Base-by-base conservation (phyloP, 2,888 invertebrate genomes). In the Coecobrya sp. region DNA sequence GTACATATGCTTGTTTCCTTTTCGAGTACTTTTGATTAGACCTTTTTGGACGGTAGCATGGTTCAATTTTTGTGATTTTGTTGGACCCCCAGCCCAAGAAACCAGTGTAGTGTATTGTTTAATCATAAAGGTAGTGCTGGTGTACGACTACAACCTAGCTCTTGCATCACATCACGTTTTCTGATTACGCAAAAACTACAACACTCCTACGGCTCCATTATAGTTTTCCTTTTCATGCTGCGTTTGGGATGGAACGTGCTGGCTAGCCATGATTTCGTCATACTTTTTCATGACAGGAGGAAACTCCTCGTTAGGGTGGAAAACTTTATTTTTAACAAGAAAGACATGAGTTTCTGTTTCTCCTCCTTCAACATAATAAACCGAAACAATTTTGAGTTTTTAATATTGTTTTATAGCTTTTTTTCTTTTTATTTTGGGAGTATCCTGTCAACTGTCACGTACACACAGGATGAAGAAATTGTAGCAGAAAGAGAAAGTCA, bases 261-360 rank as follows among this genome's bases (percentile, higher is more conserved):
- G 70, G 36, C 70, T 36, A 70, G 70, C 70, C n/a, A 73, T 19
- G 45, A 73, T 73, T 73, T 73, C 73, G 42, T 73, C 73, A 73
- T 73, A 73, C 73, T 73, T 73, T 73, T 22, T 8, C 45, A 16
- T 73, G 42, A 73, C 45, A 45, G 2, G 19, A 22, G n/a, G n/a
- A 45, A 73, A 73, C 45, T 73, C 73, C n/a, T 42, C 16, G 65
- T 30, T 45, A 13, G 13, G 73, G 42, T 4, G 22, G 73, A 73
- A 22, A 73, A 73, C 16, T 73, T 73, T 73, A 68, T 42, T 73
- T 73, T 42, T 73, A 45, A 73, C 73, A 73, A 73, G 73, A 42
- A 73, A n/a, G 45, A 3, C 19, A 45, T 45, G 22, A 19, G 42
- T n/a, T 36, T 59, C n/a, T 70, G 2, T 7, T 36, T 36, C 36